These are phyloP conservation scores for Ceyx melanurus DNA, from an alignment of 2,113 vertebrate species.

Conservation along the genomic window DNA sequence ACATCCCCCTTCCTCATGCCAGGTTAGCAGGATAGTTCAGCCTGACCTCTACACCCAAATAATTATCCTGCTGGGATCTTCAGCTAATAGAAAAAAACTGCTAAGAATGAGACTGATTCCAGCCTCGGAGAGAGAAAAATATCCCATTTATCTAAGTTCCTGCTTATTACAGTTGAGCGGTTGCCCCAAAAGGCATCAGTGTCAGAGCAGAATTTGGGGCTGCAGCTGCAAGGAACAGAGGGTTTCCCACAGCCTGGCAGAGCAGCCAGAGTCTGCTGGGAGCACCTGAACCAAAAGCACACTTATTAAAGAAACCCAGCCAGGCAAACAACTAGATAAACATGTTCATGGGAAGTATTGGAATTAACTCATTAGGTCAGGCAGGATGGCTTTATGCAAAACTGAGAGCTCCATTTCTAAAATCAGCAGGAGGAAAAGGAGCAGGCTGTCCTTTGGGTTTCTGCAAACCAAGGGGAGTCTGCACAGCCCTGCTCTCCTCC, in stretches of 20 bases:
- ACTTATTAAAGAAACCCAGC: neutral
- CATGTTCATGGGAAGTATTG: neutral
- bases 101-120: neutral
- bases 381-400: neutral
- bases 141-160: neutral
- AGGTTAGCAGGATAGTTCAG: neutral
- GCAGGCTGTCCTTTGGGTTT: neutral
- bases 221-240: neutral
- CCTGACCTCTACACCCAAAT: neutral
- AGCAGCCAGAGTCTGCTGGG: neutral
- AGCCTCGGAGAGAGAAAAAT: neutral
- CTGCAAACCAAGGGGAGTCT: neutral
- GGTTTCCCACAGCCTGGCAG: neutral
- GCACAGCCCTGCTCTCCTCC: neutral
- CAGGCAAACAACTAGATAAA: constrained; percentile 7
- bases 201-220: neutral
- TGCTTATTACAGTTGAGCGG: neutral
- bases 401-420: neutral
- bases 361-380: constrained; percentile 22
- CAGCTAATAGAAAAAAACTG: neutral
- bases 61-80: neutral
- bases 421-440: neutral
- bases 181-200: neutral
- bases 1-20: neutral
- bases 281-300: neutral